Percentiles rank a stretch among this genome's conserved stretches.
These are phyloP conservation scores for Drosophila sturtevanti DNA, from an alignment of 1,140 invertebrate genomes.

Conservation along the genomic window DNA sequence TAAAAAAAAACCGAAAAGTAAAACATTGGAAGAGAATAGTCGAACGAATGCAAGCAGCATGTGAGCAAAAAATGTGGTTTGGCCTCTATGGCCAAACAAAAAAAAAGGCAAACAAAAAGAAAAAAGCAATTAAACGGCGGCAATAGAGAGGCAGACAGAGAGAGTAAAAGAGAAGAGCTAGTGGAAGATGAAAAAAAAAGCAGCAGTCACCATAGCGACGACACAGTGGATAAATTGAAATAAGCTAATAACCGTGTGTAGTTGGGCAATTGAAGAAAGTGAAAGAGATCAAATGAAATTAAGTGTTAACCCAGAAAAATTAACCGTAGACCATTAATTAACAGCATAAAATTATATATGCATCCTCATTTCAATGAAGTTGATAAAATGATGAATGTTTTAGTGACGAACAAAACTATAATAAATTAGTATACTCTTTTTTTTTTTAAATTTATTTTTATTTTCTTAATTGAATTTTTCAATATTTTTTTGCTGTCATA, in stretches of 20 bases:
- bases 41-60: slow-evolving; percentile 9
- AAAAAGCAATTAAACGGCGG: slow-evolving; percentile 47
- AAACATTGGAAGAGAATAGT: not conserved
- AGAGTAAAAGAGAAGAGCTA: not conserved
- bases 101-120: slow-evolving; percentile 25
- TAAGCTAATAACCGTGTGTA: not conserved
- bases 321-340: too few relatives aligned
- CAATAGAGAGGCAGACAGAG: not conserved
- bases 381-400: not conserved
- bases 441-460: not conserved
- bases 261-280: not conserved
- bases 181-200: not conserved
- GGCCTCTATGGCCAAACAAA: not conserved
- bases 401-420: not conserved
- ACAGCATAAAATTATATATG: too few relatives aligned
- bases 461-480: not conserved
- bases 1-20: not conserved
- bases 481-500: slow-evolving; percentile 2
- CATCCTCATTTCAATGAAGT: not conserved
- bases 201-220: too few relatives aligned
- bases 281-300: not conserved
- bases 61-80: slow-evolving; percentile 5
- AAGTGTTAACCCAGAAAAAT: too few relatives aligned
- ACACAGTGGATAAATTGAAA: not conserved
- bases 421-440: not conserved